These are phyloP conservation scores for Phrixothrix hirtus DNA, from an alignment of 2,888 invertebrate genomes.

Conservation along the genomic window DNA sequence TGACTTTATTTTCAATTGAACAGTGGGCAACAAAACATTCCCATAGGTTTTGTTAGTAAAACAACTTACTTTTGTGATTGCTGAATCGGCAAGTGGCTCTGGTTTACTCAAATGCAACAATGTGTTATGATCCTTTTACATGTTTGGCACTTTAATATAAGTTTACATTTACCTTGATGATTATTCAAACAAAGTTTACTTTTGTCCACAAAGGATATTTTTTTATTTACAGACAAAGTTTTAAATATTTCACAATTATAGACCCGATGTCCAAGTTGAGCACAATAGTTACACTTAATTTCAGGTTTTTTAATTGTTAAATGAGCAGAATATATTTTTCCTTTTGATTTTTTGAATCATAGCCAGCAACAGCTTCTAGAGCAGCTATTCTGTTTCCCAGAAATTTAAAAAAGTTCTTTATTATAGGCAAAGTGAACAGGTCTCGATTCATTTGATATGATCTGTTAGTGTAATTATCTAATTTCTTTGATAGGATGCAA, in stretches of 20 bases:
- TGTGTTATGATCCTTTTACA: constrained; percentile 1
- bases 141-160: not conserved
- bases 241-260: no score
- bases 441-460: constrained; percentile 22
- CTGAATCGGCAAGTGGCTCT: no score
- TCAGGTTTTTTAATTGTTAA: not conserved
- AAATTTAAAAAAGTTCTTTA: constrained; percentile 15
- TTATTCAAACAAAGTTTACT: no score
- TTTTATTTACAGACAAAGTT: not conserved
- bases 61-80: no score
- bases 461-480: constrained; percentile 16
- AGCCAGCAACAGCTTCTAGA: constrained; percentile 6
- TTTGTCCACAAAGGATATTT: constrained; percentile 4
- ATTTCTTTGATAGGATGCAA: constrained; percentile 17
- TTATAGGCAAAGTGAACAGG: no score
- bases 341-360: no score
- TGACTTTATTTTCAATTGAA: not conserved
- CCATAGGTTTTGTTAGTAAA: no score
- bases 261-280: constrained; percentile 4
- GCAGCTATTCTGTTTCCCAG: constrained; percentile 11
- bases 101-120: no score
- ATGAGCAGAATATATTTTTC: no score
- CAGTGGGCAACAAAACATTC: constrained; percentile 4
- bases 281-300: not conserved
- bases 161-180: constrained; percentile 6